Percentiles rank a stretch among this genome's conserved stretches.
These are phyloP conservation scores for Corythaixoides concolor DNA, from an alignment of 2,113 vertebrate species.

Conservation along the genomic window DNA sequence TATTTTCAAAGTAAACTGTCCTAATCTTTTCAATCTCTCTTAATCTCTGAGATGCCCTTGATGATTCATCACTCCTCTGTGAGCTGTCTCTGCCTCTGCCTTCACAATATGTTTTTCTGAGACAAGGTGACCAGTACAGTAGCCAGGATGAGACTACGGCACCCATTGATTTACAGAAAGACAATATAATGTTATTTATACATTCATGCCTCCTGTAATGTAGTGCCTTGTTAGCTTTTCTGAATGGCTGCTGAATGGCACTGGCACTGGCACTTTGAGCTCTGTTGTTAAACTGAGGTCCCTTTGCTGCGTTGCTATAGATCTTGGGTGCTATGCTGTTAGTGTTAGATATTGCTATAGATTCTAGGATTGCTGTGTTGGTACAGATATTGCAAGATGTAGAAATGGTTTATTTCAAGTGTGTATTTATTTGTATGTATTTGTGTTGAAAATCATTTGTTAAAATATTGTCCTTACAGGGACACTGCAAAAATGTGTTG, in stretches of 20 bases:
- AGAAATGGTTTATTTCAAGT: background rate
- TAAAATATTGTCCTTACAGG: background rate
- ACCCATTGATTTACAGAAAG: background rate
- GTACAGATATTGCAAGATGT: background rate
- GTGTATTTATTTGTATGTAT: background rate
- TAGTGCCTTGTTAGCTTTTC: accelerated
- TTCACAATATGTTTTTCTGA: background rate
- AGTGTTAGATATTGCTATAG: background rate
- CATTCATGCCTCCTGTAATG: background rate
- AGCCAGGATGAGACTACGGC: background rate
- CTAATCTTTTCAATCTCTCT: slow-evolving; percentile 6
- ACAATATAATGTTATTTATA: background rate
- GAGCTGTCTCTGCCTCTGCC: background rate
- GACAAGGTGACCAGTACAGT: background rate
- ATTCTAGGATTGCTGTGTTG: background rate
- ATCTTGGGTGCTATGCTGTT: background rate
- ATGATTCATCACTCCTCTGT: background rate
- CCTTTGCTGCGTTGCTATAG: background rate
- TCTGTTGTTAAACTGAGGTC: background rate
- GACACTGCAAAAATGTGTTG: background rate
- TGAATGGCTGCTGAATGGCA: background rate
- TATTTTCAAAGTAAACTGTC: slow-evolving; percentile 5
- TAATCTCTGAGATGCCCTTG: background rate
- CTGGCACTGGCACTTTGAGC: background rate
- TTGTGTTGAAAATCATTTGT: background rate